Evolutionary conservation across 2,113 vertebrate species (phyloP).

Genomic region (Suncus etruscus): DNA sequence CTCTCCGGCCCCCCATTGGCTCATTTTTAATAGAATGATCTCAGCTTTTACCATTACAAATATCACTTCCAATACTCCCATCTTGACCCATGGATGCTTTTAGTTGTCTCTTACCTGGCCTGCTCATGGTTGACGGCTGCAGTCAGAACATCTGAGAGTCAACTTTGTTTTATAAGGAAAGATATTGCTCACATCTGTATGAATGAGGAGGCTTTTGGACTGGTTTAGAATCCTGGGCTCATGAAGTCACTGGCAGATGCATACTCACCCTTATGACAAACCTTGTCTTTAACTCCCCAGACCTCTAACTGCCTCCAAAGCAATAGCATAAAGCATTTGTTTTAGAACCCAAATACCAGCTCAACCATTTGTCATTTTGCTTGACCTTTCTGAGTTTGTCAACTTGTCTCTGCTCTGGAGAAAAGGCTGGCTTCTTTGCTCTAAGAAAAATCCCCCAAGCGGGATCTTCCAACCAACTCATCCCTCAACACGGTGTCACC

Average conservation of each 20-base stretch:
- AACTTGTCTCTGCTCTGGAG: not conserved
- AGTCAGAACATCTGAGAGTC: conserved; percentile 1
- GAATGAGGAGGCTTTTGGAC: not conserved
- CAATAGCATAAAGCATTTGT: not conserved
- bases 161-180: conserved; percentile 10
- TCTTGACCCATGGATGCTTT: conserved; percentile 44
- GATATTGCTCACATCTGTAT: not conserved
- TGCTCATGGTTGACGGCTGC: not conserved
- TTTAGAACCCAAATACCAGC: conserved; percentile 37
- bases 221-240: not conserved
- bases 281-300: not conserved
- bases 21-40: conserved; percentile 22
- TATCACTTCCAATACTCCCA: conserved; percentile 22
- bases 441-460: conserved; percentile 45
- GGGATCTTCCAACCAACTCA: not conserved
- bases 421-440: conserved; percentile 36
- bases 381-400: conserved; percentile 28
- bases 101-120: conserved; percentile 30
- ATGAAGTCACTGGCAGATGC: not conserved
- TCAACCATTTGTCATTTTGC: conserved; percentile 3
- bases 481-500: not conserved
- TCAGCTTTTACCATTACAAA: conserved; percentile 18
- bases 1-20: no score
- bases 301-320: not conserved
- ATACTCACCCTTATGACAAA: not conserved